Base-by-base conservation (phyloP, 2,797 vertebrate species). In the Benthosema pterotum region DNA sequence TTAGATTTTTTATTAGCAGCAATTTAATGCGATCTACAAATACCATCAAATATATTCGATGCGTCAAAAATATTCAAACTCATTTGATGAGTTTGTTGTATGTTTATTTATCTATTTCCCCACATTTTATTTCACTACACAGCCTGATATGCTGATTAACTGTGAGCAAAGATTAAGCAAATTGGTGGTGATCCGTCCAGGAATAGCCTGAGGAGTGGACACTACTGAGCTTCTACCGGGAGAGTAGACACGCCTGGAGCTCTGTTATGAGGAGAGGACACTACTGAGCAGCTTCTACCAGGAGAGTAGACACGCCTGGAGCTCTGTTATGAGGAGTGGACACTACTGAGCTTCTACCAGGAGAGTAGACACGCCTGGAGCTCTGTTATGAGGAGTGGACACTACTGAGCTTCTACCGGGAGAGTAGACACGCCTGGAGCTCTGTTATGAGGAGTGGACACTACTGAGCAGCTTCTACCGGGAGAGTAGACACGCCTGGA, bases 121-220 rank as follows among this genome's bases (percentile, higher is more conserved):
- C 17, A 32, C 38, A 25, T 15, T 60, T 63, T 70, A 58, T n/a
- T 32, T 60, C 64, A 55, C 64, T n/a, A n/a, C 45, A 68, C 74
- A 65, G 54, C 59, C 68, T 76, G 64, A 82, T 87, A 74, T 87
- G 82, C 85, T 88, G 90, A 95, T 95, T 92, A 95, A 87, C 86
- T 78, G 88, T 88, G 83, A 94, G 84, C 77, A 90, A 90, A 94
- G 94, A 97, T 98, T 98, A 97, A 80, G 85, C 87, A 95, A 95
- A 95, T 94, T 94, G 93, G 89, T 90, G 89, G 88, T 83, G 66
- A 78, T 75, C 5, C 1, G 43, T 77, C 88, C 88, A 75, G 87
- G 90, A 94, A 92, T 95, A 94, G 88, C 85, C 71, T 53, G 72
- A 57, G 3, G 45, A 69, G 71, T 15, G 56, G 22, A 25, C 22